Conservation (phyloP, 2,888 invertebrate genomes). For the Carterocephalus palaemon region DNA sequence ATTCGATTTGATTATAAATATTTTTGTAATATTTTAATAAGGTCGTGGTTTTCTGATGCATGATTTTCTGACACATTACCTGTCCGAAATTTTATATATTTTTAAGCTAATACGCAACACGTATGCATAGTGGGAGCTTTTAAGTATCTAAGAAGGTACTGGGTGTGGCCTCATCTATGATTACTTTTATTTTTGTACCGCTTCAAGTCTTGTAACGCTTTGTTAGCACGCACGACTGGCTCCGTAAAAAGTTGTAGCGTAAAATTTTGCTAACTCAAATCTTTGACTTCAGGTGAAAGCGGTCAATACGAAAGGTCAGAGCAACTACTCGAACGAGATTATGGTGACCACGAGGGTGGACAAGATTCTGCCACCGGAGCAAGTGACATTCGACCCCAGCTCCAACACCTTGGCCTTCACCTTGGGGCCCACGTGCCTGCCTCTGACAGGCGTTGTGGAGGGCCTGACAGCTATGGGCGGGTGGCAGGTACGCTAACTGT, state of each 20-base stretch:
- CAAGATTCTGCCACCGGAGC: constrained; percentile 87
- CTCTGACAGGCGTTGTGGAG: constrained; percentile 87
- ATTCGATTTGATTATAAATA: too few species aligned
- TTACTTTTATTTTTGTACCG: constrained; percentile 16
- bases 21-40: too few species aligned
- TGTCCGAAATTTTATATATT: too few species aligned
- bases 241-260: constrained; percentile 29
- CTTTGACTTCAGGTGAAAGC: constrained; percentile 83
- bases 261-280: constrained; percentile 29
- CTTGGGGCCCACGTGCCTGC: constrained; percentile 87
- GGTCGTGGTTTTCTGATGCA: too few species aligned
- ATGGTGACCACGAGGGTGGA: constrained; percentile 90
- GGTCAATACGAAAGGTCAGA: constrained; percentile 91
- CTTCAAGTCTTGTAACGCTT: constrained; percentile 24
- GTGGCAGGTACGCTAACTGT: constrained; percentile 74
- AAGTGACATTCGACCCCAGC: constrained; percentile 90
- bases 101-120: too few species aligned
- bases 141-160: constrained; percentile 3
- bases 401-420: constrained; percentile 87
- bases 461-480: constrained; percentile 72
- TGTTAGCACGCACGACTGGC: constrained; percentile 30
- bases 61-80: too few species aligned
- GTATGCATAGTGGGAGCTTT: too few species aligned
- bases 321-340: constrained; percentile 91
- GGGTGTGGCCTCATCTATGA: constrained; percentile 20